Evolutionary conservation across 2,797 vertebrate species (phyloP).

Genomic region (Vultur gryphus): DNA sequence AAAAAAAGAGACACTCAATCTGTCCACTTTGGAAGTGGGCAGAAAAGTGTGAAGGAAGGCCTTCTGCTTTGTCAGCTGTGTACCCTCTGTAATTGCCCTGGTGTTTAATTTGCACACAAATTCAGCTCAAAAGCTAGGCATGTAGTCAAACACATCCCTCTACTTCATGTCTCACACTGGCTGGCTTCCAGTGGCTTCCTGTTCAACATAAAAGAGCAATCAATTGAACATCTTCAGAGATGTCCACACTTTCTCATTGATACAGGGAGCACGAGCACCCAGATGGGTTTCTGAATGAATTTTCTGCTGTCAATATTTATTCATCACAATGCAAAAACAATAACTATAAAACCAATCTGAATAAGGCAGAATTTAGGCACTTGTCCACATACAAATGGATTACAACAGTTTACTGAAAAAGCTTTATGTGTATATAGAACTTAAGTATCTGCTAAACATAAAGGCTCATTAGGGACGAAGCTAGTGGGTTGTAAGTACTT

Average conservation of each 20-base stretch:
- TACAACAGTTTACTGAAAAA: background rate
- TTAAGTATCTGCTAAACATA: background rate
- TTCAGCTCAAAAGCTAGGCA: background rate
- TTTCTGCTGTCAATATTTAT: background rate
- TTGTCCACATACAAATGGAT: background rate
- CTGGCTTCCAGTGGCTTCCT: background rate
- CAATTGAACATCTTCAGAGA: background rate
- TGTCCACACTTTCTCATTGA: background rate
- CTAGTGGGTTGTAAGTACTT: background rate
- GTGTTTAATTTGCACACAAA: background rate
- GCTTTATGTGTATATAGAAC: background rate
- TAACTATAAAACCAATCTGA: background rate
- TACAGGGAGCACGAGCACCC: background rate
- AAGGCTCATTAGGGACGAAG: background rate
- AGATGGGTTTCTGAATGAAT: background rate
- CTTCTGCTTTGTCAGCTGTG: background rate
- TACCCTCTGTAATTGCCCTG: background rate
- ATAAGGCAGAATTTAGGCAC: background rate
- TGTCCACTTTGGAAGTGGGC: background rate
- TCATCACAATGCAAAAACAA: background rate
- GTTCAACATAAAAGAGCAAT: background rate
- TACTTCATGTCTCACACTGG: background rate
- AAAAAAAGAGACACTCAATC: background rate
- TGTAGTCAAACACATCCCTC: background rate
- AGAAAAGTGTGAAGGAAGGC: background rate